These are phyloP conservation scores for Camelus dromedarius DNA, from an alignment of 2,113 vertebrate species.

Conservation along the genomic window DNA sequence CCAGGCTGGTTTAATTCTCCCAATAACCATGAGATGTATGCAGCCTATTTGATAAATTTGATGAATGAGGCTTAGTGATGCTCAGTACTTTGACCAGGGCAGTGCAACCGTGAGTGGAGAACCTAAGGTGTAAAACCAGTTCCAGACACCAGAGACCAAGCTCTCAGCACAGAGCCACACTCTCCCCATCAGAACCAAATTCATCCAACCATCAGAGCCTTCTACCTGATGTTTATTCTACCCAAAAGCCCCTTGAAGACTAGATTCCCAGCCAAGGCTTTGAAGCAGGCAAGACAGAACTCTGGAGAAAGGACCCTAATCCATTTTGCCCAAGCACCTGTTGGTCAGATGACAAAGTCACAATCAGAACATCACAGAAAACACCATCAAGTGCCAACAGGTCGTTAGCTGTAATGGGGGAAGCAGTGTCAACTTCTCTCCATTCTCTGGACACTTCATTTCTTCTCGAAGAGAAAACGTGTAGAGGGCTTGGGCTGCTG, in stretches of 20 bases:
- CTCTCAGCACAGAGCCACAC: no score
- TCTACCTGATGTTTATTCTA: not conserved
- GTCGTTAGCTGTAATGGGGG: not conserved
- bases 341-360: not conserved
- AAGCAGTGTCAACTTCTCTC: not conserved
- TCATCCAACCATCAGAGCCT: not conserved
- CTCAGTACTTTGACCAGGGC: no score
- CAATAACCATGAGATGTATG: no score
- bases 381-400: not conserved
- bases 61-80: no score
- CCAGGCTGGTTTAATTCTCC: no score
- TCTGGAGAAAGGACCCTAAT: not conserved
- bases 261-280: not conserved
- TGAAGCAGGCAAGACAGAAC: not conserved
- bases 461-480: not conserved
- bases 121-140: no score
- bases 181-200: not conserved
- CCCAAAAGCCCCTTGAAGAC: not conserved
- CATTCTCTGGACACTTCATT: not conserved
- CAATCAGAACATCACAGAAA: not conserved
- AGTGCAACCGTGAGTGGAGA: no score
- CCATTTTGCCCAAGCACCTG: not conserved
- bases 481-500: not conserved
- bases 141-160: no score
- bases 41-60: no score